Conservation (phyloP, 2,797 vertebrate species). For the Selene dorsalis region DNA sequence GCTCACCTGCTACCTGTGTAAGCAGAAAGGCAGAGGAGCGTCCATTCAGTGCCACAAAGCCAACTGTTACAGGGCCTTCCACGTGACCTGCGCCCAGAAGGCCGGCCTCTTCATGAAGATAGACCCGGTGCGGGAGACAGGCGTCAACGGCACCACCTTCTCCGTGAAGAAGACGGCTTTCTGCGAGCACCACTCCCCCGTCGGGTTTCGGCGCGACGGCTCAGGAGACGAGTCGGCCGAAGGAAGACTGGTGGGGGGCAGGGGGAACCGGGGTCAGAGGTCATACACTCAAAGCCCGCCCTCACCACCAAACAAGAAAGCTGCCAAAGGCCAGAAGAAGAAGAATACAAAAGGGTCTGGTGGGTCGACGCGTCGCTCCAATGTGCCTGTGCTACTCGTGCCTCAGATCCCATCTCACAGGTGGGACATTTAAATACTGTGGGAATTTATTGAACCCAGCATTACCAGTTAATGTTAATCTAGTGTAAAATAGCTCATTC, state of each 20-base stretch:
- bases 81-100: conserved; percentile 96
- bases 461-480: background rate
- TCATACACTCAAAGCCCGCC: conserved; percentile 84
- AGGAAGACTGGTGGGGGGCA: conserved; percentile 80
- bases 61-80: conserved; percentile 98
- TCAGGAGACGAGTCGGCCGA: conserved; percentile 85
- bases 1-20: conserved; percentile 96
- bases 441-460: conserved; percentile 12
- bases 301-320: conserved; percentile 85
- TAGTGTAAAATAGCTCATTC: background rate
- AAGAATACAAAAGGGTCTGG: conserved; percentile 87
- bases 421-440: conserved; percentile 80
- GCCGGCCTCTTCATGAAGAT: conserved; percentile 99
- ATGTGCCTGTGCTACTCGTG: conserved; percentile 88
- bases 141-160: conserved; percentile 93
- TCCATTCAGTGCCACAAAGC: conserved; percentile 99
- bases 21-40: conserved; percentile 95
- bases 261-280: conserved; percentile 83
- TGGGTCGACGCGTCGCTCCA: conserved; percentile 76
- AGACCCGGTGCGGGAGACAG: conserved; percentile 94
- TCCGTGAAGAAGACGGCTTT: conserved; percentile 98
- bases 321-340: conserved; percentile 82
- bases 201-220: conserved; percentile 79
- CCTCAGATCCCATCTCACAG: conserved; percentile 96
- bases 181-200: conserved; percentile 93